Percentiles rank a stretch among this genome's conserved stretches.
Evolutionary conservation across 1,140 invertebrate species (phyloP).

Genomic region (Temnothorax nylanderi): DNA sequence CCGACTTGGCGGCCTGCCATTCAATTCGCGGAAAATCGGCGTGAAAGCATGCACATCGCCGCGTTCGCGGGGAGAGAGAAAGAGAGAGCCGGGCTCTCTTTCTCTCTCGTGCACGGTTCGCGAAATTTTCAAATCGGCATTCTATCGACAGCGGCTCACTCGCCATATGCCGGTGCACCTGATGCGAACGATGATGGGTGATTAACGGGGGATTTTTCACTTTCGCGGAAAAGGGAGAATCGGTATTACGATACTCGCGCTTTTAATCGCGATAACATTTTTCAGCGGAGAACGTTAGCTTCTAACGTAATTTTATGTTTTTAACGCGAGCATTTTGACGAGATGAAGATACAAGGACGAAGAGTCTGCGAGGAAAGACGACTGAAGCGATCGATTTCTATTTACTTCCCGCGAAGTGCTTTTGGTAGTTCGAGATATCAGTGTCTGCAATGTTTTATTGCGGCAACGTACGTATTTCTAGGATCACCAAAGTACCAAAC

Average conservation of each 20-base stretch:
- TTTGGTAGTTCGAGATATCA: conserved; percentile 10
- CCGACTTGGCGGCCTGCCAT: conserved; percentile 64
- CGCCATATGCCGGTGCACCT: background rate
- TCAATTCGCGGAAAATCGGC: conserved; percentile 65
- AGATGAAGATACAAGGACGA: background rate
- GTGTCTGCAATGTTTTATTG: conserved; percentile 1
- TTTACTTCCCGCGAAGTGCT: background rate
- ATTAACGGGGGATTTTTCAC: conserved; percentile 18
- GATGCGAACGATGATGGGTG: conserved; percentile 1
- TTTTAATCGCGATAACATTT: background rate
- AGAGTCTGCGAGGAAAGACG: background rate
- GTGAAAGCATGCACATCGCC: conserved; percentile 41
- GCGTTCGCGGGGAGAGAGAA: too few relatives aligned
- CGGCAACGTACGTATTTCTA: background rate
- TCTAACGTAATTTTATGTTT: background rate
- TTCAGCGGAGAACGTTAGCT: background rate
- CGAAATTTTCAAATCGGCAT: conserved; percentile 39
- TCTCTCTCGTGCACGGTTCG: background rate
- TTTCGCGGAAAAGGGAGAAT: background rate
- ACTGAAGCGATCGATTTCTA: background rate
- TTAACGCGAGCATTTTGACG: background rate
- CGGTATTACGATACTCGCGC: background rate
- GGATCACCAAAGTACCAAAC: background rate
- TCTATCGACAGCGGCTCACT: background rate
- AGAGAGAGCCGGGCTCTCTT: background rate